Evolutionary conservation across 1,140 invertebrate species (phyloP), one percentile per base, ranked within the genome.

Genomic region (Achatina immaculata): DNA sequence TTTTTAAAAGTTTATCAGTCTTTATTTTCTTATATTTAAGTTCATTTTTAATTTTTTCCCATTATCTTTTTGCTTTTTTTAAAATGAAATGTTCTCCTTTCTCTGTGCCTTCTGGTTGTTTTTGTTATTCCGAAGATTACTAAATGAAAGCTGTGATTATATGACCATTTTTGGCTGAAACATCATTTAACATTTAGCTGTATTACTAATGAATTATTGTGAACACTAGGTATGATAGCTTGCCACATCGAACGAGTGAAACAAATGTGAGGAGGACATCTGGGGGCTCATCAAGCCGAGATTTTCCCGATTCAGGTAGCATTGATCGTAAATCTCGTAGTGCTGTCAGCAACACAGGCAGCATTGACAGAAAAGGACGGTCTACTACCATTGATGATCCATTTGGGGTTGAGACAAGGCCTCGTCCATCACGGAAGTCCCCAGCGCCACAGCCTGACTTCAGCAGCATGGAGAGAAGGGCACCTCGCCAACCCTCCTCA

Each of bases 401-500:
- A 40, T 40, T 55, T 31, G 14, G 2, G 40, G 38, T 21, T 40
- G 74, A 76, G 74, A 65, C 24, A n/a, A 34, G 74, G 16, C 62
- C 40, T 14, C 38, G 21, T 0, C 21, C 78, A n/a, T 38, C 68
- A 24, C 42, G 66, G 9, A 78, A 78, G 28, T 45, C 76, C 24
- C 65, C 76, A 28, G 38, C 78, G 2, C 78, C 78, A 3, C 66
- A 58, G 42, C 78, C 78, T 36, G 28, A 72, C 0, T 51, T 68
- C n/a, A 48, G 43, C 58, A 80, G 78, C 40, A 72, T 80, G 45
- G 78, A 80, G n/a, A 69, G 78, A 48, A 80, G 38, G 40, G 16
- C 68, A 38, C n/a, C 36, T 24, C 58, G 58, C 9, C 28, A 38
- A 28, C 34, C 65, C 16, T 31, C 51, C 4, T 31, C 62, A 6